Conservation (phyloP, 2,888 invertebrate genomes). For the Thera britannica region DNA sequence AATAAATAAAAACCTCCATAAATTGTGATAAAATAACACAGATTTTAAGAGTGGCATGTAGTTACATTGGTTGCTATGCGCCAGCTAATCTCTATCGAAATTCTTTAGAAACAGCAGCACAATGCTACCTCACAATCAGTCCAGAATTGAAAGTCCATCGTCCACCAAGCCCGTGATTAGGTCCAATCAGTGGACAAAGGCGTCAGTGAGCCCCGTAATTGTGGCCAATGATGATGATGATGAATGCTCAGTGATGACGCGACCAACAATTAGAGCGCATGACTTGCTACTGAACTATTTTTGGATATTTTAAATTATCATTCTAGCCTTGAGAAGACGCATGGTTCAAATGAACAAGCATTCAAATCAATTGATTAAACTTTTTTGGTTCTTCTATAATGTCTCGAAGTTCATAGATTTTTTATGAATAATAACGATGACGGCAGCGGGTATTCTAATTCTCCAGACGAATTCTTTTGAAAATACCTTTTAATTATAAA, state of each 20-base stretch:
- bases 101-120: background rate
- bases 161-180: constrained; percentile 18
- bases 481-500: too few relatives aligned
- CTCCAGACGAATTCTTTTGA: too few relatives aligned
- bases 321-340: constrained; percentile 3
- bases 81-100: too few relatives aligned
- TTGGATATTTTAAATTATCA: constrained; percentile 13
- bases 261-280: constrained; percentile 28
- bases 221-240: constrained; percentile 20
- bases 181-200: constrained; percentile 20
- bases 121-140: constrained; percentile 6
- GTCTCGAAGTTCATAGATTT: too few relatives aligned
- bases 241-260: background rate
- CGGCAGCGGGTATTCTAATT: too few relatives aligned
- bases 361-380: background rate
- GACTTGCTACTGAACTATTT: constrained; percentile 26
- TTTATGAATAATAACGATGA: too few relatives aligned
- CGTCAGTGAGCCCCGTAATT: constrained; percentile 14
- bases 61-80: too few relatives aligned
- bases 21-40: too few relatives aligned
- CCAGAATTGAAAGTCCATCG: background rate
- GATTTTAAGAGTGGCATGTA: too few relatives aligned
- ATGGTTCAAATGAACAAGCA: background rate
- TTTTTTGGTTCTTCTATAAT: background rate
- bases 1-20: too few relatives aligned